Conservation (phyloP, 2,797 vertebrate species). For the Hoplostethus mediterraneus region DNA sequence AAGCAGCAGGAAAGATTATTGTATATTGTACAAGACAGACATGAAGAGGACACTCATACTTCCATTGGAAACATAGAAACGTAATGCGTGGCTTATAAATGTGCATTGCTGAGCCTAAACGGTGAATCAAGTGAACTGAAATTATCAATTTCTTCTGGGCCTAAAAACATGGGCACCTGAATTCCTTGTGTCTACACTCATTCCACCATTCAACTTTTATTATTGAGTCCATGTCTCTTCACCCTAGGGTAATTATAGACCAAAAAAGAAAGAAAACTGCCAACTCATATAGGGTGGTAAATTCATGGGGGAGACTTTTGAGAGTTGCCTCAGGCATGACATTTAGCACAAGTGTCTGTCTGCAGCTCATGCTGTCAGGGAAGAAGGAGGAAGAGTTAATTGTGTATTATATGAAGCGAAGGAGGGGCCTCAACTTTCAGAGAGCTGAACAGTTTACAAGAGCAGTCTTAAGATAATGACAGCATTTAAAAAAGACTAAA, state of each 20-base stretch:
- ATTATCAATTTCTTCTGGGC: neutral
- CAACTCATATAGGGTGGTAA: conserved; percentile 27
- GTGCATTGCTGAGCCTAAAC: no score
- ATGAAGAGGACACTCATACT: no score
- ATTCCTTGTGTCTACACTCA: neutral
- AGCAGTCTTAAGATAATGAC: conserved; percentile 1
- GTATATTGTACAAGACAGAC: no score
- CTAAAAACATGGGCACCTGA: neutral
- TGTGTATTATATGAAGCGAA: conserved; percentile 23
- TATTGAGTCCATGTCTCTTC: neutral
- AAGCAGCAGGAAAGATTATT: no score
- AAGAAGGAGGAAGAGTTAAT: conserved; percentile 1
- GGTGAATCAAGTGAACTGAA: no score
- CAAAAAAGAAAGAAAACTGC: conserved; percentile 2
- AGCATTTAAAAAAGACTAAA: neutral
- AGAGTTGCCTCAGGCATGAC: conserved; percentile 5
- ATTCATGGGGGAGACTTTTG: neutral
- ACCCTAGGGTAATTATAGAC: conserved; percentile 13
- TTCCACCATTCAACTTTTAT: conserved; percentile 5
- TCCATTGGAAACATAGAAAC: no score
- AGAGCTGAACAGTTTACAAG: neutral
- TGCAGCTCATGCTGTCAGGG: conserved; percentile 15
- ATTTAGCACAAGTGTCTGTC: conserved; percentile 16
- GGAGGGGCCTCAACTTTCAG: conserved; percentile 10
- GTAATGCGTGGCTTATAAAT: no score